phyloP scores from a whole-genome alignment of 2,113 vertebrate species.

The Shinisaurus crocodilurus region DNA sequence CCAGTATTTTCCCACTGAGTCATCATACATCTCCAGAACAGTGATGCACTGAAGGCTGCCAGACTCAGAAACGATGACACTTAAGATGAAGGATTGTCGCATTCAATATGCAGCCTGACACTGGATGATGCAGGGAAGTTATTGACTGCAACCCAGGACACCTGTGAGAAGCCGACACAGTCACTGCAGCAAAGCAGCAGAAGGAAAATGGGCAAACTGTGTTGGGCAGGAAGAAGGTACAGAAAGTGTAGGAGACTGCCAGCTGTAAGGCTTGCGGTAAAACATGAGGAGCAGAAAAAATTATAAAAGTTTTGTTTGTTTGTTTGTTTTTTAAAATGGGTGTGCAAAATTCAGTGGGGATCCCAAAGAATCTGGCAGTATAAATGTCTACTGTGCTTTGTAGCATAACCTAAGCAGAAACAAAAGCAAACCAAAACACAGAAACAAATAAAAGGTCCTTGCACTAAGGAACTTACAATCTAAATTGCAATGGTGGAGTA shows the following conservation, averaged over 20 bases:
- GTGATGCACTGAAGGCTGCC: background rate
- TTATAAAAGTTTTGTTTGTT: constrained; percentile 36
- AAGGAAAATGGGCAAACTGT: constrained; percentile 46
- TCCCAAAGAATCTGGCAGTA: constrained; percentile 54
- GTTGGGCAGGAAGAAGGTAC: background rate
- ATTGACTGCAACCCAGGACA: background rate
- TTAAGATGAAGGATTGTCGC: fast-evolving
- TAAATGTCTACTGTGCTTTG: fast-evolving
- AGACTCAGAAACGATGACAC: background rate
- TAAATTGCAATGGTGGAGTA: background rate
- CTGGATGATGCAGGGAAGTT: background rate
- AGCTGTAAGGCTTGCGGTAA: constrained; percentile 61
- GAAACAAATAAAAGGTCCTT: background rate
- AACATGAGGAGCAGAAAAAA: constrained; percentile 64
- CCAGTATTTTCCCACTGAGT: background rate
- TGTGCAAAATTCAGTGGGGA: constrained; percentile 65
- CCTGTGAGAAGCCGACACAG: constrained; percentile 2
- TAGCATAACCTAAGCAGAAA: constrained; percentile 1
- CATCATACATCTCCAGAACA: background rate
- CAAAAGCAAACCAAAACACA: constrained; percentile 10
- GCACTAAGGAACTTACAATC: background rate
- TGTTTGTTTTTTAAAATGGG: constrained; percentile 54
- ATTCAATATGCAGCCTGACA: background rate
- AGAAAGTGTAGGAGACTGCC: constrained; percentile 16
- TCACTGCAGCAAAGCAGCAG: constrained; percentile 31